Conservation (phyloP, 2,888 invertebrate genomes). For the Agonopterix heracliana region DNA sequence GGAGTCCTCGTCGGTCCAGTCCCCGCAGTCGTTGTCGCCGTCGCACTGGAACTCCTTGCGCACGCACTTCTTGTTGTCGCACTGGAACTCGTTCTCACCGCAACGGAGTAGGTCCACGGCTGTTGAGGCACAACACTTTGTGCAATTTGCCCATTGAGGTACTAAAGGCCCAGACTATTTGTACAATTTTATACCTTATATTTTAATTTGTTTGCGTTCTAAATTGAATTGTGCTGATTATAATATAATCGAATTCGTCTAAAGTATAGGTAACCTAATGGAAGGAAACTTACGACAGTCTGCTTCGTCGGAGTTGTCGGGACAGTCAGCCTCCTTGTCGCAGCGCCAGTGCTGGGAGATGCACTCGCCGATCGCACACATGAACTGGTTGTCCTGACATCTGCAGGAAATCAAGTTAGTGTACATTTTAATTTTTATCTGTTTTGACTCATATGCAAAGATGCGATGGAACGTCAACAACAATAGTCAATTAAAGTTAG, state of each 20-base stretch:
- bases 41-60: constrained; percentile 86
- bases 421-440: no score
- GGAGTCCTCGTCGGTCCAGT: constrained; percentile 90
- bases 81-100: constrained; percentile 84
- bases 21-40: constrained; percentile 90
- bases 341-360: constrained; percentile 84
- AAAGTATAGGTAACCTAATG: no score
- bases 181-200: no score
- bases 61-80: constrained; percentile 83
- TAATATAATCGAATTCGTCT: no score
- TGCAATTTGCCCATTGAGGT: no score
- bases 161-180: no score
- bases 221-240: no score
- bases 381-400: constrained; percentile 83
- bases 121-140: constrained; percentile 16
- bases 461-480: neutral
- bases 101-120: constrained; percentile 77
- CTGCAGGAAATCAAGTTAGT: constrained; percentile 37
- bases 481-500: no score
- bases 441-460: neutral
- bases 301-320: constrained; percentile 84
- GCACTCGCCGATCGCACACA: constrained; percentile 84
- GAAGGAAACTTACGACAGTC: constrained; percentile 77
- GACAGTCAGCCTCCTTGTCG: constrained; percentile 85
- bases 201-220: no score